phyloP scores from a whole-genome alignment of 1,140 invertebrate species.

The Teleopsis dalmanni region DNA sequence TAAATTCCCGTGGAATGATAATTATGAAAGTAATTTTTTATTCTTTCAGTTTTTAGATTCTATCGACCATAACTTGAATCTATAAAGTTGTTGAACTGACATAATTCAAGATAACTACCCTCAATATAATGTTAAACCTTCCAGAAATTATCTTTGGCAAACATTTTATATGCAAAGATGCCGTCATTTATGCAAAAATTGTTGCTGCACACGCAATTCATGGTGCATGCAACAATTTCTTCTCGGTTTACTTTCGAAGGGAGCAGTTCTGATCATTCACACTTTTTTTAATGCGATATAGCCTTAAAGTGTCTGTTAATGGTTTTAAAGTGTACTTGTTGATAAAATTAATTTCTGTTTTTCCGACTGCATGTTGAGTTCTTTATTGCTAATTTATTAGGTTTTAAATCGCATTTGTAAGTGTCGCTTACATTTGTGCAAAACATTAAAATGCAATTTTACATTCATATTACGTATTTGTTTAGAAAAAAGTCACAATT shows the following conservation, averaged over 20 bases:
- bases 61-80: too few relatives aligned
- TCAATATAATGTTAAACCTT: background rate
- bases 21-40: too few relatives aligned
- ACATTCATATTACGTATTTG: too few relatives aligned
- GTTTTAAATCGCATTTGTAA: slow-evolving; percentile 21
- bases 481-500: too few relatives aligned
- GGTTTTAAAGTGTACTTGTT: slow-evolving; percentile 38
- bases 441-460: too few relatives aligned
- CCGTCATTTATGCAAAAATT: background rate
- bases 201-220: background rate
- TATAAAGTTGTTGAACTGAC: slow-evolving; percentile 41
- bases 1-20: too few relatives aligned
- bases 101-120: slow-evolving; percentile 36
- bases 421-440: too few relatives aligned
- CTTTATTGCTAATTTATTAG: slow-evolving; percentile 18
- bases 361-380: background rate
- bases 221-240: background rate
- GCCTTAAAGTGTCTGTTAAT: slow-evolving; percentile 38
- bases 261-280: too few relatives aligned
- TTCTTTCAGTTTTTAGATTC: too few relatives aligned
- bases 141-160: background rate
- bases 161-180: too few relatives aligned
- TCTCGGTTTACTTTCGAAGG: background rate
- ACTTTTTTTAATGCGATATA: background rate
- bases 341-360: slow-evolving; percentile 36